Evolutionary conservation across 2,113 vertebrate species (phyloP), one percentile per base, ranked within the genome.

Genomic region (Amblyopsis rosae): DNA sequence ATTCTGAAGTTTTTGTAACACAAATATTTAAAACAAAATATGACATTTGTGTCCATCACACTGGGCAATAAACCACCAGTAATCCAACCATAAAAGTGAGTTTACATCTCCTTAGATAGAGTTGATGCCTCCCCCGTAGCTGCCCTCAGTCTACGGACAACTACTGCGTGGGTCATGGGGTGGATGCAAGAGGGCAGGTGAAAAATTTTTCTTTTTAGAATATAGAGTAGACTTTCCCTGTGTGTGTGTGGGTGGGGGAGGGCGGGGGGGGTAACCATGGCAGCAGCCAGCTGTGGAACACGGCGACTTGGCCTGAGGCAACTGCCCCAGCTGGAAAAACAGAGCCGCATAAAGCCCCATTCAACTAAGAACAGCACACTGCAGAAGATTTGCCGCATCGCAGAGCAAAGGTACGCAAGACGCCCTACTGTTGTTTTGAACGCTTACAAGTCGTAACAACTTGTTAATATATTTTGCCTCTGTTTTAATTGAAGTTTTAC

Each of bases 321-420:
- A 26, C 54, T 19, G 49, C 6, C 45, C 9, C 86, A 86, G 86
- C 83, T 87, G 83, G 64, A 67, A 84, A 76, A 86, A 87, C 79
- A 87, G 54, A 32, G 12, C 70, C 33, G 46, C 55, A 64, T 55
- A 65, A 67, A 75, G 67, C 0, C 51, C 12, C 1, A 59, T 66
- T 75, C 51, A 69, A 56, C 60, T 32, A 2, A 26, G 45, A 62
- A 62, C 62, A 15, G 76, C 7, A n/a, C 66, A 59, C 62, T 12
- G 76, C 7, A n/a, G 62, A 59, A 58, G 54, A 55, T 16, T 13
- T 41, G 62, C 61, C 48, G 15, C 54, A 32, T 9, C 46, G 33
- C 12, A 32, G 12, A 9, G 10, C 7, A 70, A 66, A 7, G 35
- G 48, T 15, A 13, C 17, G 49, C 1, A 1, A 1, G 5, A 19